Base-by-base conservation (phyloP, 2,113 vertebrate genomes). In the Crypturellus undulatus region DNA sequence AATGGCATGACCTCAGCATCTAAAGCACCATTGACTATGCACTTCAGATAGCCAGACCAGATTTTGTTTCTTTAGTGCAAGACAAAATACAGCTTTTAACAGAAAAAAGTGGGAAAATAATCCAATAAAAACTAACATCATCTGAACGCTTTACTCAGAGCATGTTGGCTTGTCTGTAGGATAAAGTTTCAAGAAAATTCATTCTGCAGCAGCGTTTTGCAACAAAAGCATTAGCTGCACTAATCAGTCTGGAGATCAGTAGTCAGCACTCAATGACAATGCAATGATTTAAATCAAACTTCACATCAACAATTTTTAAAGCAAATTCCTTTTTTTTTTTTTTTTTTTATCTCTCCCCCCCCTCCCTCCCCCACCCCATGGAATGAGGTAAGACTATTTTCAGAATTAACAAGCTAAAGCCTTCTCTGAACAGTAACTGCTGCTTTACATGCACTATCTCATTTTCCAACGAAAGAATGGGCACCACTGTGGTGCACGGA, bases 401-500 rank as follows among this genome's bases (percentile, higher is more conserved):
- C 32, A 49, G 34, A 92, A 59, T 34, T 69, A 73, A 21, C 65
- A 32, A 4, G 26, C 25, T 18, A 15, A 84, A 13, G 32, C 21
- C 54, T 54, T 38, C 45, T 21, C 64, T 34, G 65, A 84, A 52
- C 6, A 70, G 10, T 30, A 70, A 47, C 16, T 32, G 22, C 14
- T 85, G 10, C 25, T 40, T 78, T 17, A 15, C 34, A 22, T 14
- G 43, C 60, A 63, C 60, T 36, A 22, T n/a, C 30, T 47, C 17
- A 76, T 71, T 84, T 38, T 51, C 30, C 34, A 86, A 25, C 9
- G 19, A 36, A 64, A 13, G 34, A 76, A 10, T 5, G 2, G 15
- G 54, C 6, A 3, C 21, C 11, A 13, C 2, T 40, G 7, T 17
- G 0, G 0, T 51, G 17, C 81, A 47, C 36, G 36, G 21, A 62